phyloP scores from a whole-genome alignment of 2,113 vertebrate species.

The Catharus minimus region DNA sequence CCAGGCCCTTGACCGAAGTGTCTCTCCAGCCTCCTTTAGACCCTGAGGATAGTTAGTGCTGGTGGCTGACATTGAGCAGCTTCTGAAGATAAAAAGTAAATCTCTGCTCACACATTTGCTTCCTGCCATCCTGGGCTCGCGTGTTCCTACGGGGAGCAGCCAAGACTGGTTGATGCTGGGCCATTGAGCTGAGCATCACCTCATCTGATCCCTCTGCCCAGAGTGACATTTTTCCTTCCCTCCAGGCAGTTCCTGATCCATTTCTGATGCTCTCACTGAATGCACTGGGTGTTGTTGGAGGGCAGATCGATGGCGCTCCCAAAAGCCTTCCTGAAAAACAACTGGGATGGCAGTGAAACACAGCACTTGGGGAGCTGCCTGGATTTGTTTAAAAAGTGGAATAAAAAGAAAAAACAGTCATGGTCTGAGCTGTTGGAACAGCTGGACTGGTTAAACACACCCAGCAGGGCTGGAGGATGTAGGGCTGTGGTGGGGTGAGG shows the following conservation, averaged over 20 bases:
- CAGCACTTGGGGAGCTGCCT: rapidly evolving
- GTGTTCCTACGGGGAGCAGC: background rate
- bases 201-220: background rate
- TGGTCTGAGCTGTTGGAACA: background rate
- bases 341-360: background rate
- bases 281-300: background rate
- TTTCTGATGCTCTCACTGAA: background rate
- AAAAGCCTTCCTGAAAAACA: background rate
- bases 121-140: rapidly evolving
- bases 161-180: background rate
- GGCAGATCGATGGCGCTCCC: background rate
- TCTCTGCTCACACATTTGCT: background rate
- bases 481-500: background rate
- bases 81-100: background rate
- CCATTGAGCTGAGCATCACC: background rate
- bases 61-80: background rate
- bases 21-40: background rate
- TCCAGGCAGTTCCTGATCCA: background rate
- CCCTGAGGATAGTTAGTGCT: background rate
- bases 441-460: background rate
- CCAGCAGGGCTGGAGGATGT: rapidly evolving
- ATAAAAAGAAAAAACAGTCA: background rate
- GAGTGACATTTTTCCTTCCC: background rate
- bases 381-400: background rate
- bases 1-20: background rate